Conservation (phyloP, 37 sponge, comb jelly and placozoan genomes). For the Chondrilla cf. caribensis region DNA sequence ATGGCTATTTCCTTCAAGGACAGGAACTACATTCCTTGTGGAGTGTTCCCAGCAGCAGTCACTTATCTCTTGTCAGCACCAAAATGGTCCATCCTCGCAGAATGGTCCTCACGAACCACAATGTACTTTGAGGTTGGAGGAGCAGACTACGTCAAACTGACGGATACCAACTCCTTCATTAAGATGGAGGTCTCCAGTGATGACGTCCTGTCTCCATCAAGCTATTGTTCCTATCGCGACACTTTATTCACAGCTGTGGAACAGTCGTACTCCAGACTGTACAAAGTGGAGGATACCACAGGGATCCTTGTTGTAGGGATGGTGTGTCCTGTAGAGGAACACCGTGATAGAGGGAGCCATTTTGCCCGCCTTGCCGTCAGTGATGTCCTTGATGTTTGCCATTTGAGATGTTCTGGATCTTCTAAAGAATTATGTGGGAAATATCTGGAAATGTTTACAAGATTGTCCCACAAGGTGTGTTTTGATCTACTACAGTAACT, state of each 20-base stretch:
- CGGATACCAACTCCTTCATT: not conserved
- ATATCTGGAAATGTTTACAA: too few relatives aligned
- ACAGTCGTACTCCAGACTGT: not conserved
- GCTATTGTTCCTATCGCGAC: not conserved
- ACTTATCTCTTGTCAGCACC: not conserved
- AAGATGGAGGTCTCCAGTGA: constrained; percentile 9
- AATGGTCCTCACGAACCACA: not conserved
- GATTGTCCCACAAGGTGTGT: too few relatives aligned
- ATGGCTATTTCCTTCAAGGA: not conserved
- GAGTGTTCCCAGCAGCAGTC: not conserved
- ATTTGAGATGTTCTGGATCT: too few relatives aligned
- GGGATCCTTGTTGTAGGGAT: not conserved
- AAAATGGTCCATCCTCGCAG: not conserved
- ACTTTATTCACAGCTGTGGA: not conserved
- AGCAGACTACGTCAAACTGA: not conserved
- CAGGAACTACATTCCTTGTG: not conserved
- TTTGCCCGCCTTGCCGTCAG: too few relatives aligned
- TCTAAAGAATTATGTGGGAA: too few relatives aligned
- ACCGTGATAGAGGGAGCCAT: too few relatives aligned
- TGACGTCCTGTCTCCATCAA: not conserved
- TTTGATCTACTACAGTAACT: too few relatives aligned
- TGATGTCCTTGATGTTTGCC: too few relatives aligned
- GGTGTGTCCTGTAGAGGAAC: too few relatives aligned
- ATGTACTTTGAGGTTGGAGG: not conserved
- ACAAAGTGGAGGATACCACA: not conserved